These are phyloP conservation scores for Halichoerus grypus DNA, from an alignment of 2,113 vertebrate species.

Conservation along the genomic window DNA sequence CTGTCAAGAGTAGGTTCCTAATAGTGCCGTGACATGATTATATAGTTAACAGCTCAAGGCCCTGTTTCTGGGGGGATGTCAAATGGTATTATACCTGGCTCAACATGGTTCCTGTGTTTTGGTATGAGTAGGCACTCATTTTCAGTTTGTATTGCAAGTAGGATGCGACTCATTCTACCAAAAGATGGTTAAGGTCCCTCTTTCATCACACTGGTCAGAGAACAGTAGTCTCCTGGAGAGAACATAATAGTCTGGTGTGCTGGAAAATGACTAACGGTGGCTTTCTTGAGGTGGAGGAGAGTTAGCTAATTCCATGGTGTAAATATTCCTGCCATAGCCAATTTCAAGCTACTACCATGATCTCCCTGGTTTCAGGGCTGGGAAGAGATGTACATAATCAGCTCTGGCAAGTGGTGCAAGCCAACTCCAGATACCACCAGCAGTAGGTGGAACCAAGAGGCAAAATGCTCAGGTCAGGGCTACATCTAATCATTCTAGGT, in stretches of 20 bases:
- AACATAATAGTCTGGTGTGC: background rate
- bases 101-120: background rate
- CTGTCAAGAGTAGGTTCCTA: conserved; percentile 28
- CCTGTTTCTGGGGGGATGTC: background rate
- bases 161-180: background rate
- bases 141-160: background rate
- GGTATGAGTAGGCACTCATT: background rate
- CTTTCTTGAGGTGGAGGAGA: background rate
- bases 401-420: background rate
- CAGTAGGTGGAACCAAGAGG: background rate
- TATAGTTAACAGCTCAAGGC: background rate
- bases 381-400: background rate
- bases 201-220: background rate
- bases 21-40: background rate
- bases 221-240: background rate
- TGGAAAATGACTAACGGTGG: background rate
- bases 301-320: background rate
- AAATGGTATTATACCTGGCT: background rate
- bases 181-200: background rate
- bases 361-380: background rate
- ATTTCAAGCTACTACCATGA: background rate
- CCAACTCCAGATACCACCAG: background rate
- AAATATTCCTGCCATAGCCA: background rate
- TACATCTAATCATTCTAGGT: background rate
- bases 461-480: background rate